A percentile compares a stretch with the other conserved stretches of the same genome.
Evolutionary conservation across 2,888 invertebrate species (phyloP).

Genomic region (Amiota communis): DNA sequence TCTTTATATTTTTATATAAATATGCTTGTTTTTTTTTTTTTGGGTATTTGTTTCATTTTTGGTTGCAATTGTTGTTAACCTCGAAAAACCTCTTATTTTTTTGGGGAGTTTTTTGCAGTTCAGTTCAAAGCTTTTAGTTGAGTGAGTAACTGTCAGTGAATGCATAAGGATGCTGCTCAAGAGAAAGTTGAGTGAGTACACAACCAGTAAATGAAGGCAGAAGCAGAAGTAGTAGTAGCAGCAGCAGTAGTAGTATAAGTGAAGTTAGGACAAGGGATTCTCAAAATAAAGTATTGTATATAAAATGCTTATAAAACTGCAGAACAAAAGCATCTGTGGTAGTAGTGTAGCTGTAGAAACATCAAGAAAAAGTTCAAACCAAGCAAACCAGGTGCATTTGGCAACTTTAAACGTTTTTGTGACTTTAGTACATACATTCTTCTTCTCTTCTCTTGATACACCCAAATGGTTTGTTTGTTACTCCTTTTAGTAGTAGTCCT

Average conservation of each 20-base stretch:
- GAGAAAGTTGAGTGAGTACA: background rate
- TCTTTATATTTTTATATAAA: background rate
- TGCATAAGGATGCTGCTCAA: background rate
- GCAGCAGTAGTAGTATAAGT: background rate
- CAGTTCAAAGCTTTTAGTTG: slow-evolving; percentile 16
- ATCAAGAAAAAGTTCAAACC: background rate
- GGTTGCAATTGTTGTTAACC: background rate
- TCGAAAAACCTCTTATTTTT: background rate
- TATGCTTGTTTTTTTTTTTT: background rate
- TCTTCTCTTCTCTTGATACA: background rate
- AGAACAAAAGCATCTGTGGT: no score
- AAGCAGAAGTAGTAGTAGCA: background rate
- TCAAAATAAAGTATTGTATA: no score
- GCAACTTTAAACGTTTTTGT: slow-evolving; percentile 6
- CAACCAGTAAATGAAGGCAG: background rate
- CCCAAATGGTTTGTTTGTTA: background rate
- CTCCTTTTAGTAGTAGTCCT: background rate
- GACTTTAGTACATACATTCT: background rate
- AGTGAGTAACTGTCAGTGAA: slow-evolving; percentile 19
- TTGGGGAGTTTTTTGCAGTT: background rate
- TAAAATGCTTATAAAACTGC: no score
- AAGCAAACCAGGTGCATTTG: slow-evolving; percentile 19
- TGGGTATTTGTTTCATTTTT: slow-evolving; percentile 4
- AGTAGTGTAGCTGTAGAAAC: no score
- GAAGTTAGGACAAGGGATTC: no score